A percentile compares a stretch with the other conserved stretches of the same genome.
Evolutionary conservation across 2,888 invertebrate genomes (phyloP).

Genomic region (Ornithoptera priamus): DNA sequence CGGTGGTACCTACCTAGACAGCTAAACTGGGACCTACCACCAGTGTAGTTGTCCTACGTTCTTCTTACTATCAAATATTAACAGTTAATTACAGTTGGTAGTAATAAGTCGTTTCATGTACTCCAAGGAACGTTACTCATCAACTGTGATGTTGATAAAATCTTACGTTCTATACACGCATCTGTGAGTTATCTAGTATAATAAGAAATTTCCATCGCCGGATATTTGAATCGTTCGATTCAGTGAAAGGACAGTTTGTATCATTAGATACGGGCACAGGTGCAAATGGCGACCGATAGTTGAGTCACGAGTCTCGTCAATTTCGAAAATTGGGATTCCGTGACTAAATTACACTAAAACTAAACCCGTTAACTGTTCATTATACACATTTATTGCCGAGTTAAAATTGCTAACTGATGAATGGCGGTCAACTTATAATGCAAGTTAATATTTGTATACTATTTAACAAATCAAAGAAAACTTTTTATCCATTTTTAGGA

Average conservation of each 20-base stretch:
- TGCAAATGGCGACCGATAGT: slow-evolving; percentile 7
- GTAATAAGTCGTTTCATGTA: no score
- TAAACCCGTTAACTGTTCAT: slow-evolving; percentile 9
- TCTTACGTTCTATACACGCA: neutral
- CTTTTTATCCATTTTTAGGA: no score
- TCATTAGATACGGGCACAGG: slow-evolving; percentile 24
- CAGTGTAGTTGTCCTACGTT: no score
- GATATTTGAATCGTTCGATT: slow-evolving; percentile 13
- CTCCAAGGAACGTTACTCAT: no score
- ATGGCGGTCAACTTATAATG: neutral
- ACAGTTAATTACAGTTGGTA: no score
- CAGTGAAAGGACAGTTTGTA: slow-evolving; percentile 25
- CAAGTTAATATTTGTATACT: neutral
- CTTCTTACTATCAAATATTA: no score
- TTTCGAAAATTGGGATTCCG: slow-evolving; percentile 24
- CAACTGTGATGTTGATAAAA: neutral
- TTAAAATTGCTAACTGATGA: neutral
- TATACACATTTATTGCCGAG: neutral
- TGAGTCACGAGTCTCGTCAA: slow-evolving; percentile 24
- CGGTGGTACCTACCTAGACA: no score
- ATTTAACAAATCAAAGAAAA: no score
- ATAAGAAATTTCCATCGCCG: neutral
- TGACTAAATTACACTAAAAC: slow-evolving; percentile 12
- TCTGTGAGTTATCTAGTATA: neutral
- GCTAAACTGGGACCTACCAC: no score